Evolutionary conservation across 2,888 invertebrate species (phyloP).

Genomic region (Drosophila kambysellisi): DNA sequence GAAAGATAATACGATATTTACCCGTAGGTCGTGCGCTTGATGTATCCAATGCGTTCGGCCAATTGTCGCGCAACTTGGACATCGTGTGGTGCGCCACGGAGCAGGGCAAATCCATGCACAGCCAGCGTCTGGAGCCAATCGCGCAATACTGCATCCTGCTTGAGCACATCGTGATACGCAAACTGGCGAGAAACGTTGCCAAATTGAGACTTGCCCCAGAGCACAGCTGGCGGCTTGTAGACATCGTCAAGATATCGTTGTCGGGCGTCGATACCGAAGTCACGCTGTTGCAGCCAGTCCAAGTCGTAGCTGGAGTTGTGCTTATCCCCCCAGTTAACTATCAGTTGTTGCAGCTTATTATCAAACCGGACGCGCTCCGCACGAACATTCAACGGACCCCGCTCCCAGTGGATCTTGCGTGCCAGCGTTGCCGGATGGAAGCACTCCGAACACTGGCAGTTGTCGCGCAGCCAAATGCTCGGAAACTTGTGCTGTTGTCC

Average conservation of each 20-base stretch:
- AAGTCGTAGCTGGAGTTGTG: conserved; percentile 87
- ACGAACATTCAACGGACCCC: conserved; percentile 85
- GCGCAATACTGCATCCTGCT: conserved; percentile 84
- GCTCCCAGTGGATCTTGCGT: conserved; percentile 87
- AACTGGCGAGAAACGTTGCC: conserved; percentile 85
- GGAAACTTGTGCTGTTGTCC: conserved; percentile 86
- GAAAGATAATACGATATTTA: conserved; percentile 65
- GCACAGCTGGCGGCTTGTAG: conserved; percentile 86
- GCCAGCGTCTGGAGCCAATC: conserved; percentile 88
- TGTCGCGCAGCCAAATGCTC: conserved; percentile 90
- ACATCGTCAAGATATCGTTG: conserved; percentile 85
- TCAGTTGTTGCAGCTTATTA: conserved; percentile 53
- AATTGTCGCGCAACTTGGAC: conserved; percentile 86
- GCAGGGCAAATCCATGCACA: conserved; percentile 88
- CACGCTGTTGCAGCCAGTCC: conserved; percentile 88
- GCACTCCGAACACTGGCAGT: conserved; percentile 90
- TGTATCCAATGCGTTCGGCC: conserved; percentile 88
- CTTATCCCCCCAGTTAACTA: conserved; percentile 88
- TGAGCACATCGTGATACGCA: conserved; percentile 86
- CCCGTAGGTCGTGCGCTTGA: conserved; percentile 91
- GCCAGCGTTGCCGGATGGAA: conserved; percentile 88
- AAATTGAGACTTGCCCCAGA: conserved; percentile 87
- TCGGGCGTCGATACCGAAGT: conserved; percentile 86
- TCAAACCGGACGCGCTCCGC: conserved; percentile 53
- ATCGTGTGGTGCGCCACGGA: conserved; percentile 87